Percentiles rank a stretch among this genome's conserved stretches.
Evolutionary conservation across 1,140 invertebrate species (phyloP).

Genomic region (Hydropsyche tenuis): DNA sequence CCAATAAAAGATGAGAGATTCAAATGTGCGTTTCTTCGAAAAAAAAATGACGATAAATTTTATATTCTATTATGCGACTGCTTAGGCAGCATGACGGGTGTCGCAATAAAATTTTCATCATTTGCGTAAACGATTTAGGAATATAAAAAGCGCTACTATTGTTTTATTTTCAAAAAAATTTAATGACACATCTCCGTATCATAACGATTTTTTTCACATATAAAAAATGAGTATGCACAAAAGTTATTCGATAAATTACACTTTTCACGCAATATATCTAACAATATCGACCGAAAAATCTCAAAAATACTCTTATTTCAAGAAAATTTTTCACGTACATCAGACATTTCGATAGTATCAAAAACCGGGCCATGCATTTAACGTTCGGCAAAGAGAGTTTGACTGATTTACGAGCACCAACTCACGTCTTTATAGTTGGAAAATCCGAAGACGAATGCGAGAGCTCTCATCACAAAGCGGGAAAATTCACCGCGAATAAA

Average conservation of each 20-base stretch:
- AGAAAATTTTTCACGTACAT: too few species aligned
- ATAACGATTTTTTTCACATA: too few species aligned
- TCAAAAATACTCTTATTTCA: too few species aligned
- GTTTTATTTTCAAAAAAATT: too few species aligned
- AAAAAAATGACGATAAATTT: slow-evolving; percentile 31
- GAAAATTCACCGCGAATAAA: too few species aligned
- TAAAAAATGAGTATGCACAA: too few species aligned
- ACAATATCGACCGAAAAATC: too few species aligned
- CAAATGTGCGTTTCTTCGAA: slow-evolving; percentile 2
- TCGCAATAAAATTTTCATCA: slow-evolving; percentile 27
- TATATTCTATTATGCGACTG: slow-evolving; percentile 31
- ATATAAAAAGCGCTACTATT: too few species aligned
- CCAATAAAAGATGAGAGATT: slow-evolving; percentile 30
- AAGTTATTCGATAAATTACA: too few species aligned
- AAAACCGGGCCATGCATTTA: slow-evolving; percentile 18
- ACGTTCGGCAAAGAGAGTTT: slow-evolving; percentile 20
- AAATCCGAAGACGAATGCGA: not conserved
- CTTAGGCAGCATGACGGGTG: not conserved
- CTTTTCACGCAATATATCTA: too few species aligned
- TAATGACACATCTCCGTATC: too few species aligned
- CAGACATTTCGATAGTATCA: not conserved
- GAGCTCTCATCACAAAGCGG: not conserved
- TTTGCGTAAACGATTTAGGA: too few species aligned
- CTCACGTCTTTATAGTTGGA: slow-evolving; percentile 22
- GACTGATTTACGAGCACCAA: slow-evolving; percentile 26